Evolutionary conservation across 2,888 invertebrate species (phyloP).

Genomic region (Salticus scenicus): DNA sequence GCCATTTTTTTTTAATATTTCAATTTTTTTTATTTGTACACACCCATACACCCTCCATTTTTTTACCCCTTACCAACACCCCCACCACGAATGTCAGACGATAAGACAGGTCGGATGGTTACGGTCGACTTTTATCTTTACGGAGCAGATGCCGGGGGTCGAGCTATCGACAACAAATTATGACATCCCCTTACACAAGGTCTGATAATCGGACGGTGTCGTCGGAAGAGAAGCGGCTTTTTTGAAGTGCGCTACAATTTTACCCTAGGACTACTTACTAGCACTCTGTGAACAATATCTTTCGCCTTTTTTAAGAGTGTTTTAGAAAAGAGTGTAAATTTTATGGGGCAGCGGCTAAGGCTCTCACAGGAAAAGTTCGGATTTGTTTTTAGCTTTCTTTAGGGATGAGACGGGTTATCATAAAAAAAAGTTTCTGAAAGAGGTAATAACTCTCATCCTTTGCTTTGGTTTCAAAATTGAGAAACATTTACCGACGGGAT

Average conservation of each 20-base stretch:
- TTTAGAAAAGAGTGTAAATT: constrained; percentile 12
- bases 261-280: constrained; percentile 9
- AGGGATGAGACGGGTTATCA: background rate
- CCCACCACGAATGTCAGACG: constrained; percentile 17
- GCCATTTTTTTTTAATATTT: background rate
- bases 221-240: constrained; percentile 42
- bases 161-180: constrained; percentile 67
- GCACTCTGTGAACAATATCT: constrained; percentile 15
- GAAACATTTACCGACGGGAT: too few relatives aligned
- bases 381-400: background rate
- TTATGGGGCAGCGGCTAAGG: background rate
- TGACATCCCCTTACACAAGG: constrained; percentile 57
- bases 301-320: background rate
- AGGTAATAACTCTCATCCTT: background rate
- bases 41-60: constrained; percentile 6
- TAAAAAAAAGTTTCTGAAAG: background rate
- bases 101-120: constrained; percentile 43
- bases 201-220: constrained; percentile 58
- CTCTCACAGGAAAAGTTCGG: constrained; percentile 11
- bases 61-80: constrained; percentile 10
- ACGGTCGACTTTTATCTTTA: constrained; percentile 46
- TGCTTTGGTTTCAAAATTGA: too few relatives aligned
- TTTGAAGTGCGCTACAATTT: constrained; percentile 31
- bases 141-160: constrained; percentile 58
- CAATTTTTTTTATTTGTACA: constrained; percentile 20